Base-by-base conservation (phyloP, 2,113 vertebrate species). In the Alces alces region DNA sequence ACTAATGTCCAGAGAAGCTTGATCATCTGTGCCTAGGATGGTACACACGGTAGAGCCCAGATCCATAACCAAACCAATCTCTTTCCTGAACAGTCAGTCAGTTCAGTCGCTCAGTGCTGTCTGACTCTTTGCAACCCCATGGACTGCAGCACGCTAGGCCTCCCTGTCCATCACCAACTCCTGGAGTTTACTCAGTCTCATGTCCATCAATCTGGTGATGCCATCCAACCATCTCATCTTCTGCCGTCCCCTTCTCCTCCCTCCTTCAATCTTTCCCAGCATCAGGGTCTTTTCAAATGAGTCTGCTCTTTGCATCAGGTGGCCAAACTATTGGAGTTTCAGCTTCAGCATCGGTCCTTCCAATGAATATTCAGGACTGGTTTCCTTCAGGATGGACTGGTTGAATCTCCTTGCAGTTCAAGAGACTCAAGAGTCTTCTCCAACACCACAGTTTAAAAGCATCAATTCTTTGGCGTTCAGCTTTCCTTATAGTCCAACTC, bases 111-210 rank as follows among this genome's bases (percentile, higher is more conserved):
- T 70, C 66, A 39, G 66, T 39, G 66, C 66, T 70, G 5, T 70
- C 19, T 1, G 0, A 23, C 66, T 70, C n/a, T 11, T 39, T 70
- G n/a, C 36, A 39, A 70, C 66, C n/a, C n/a, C 66, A 12, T 23
- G 66, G 36, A 39, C 66, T 0, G 0, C 66, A 39, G 17, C 66
- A 23, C 1, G 2, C 10, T 10, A 70, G 66, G 66, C n/a, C n/a
- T 70, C 66, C 66, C n/a, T 70, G n/a, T 70, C 19, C n/a, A 11
- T 70, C 66, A 70, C n/a, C 66, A 70, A 39, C 10, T 11, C n/a
- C n/a, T 12, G 19, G 19, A 39, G 66, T 70, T 39, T 70, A 70
- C 66, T 39, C 66, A 70, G n/a, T 70, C 19, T 70, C n/a, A 39
- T 23, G 19, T 70, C n/a, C n/a, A 70, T 23, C 0, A 5, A 70